phyloP scores from a whole-genome alignment of 2,113 vertebrate species.

The Mus spicilegus region DNA sequence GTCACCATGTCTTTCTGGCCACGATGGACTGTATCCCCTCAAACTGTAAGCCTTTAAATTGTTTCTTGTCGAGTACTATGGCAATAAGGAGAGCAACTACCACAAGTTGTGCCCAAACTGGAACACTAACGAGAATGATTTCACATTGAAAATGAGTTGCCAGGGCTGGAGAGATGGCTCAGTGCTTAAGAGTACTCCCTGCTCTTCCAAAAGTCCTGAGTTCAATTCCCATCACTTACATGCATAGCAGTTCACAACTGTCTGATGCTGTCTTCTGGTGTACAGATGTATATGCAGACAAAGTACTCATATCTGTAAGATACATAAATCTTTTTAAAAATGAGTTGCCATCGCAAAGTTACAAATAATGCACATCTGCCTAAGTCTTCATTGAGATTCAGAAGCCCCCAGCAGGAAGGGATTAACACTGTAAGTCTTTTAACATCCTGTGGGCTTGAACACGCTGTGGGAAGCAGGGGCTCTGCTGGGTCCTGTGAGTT shows the following conservation, averaged over 20 bases:
- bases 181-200: neutral
- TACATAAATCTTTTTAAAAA: neutral
- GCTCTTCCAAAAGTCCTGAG: neutral
- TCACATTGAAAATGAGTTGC: slow-evolving; percentile 35
- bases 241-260: neutral
- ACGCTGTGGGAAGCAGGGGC: neutral
- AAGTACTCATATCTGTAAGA: neutral
- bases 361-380: neutral
- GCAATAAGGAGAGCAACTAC: neutral
- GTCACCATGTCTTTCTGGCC: neutral
- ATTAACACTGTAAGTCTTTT: neutral
- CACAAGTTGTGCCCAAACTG: neutral
- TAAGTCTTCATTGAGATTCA: slow-evolving; percentile 7
- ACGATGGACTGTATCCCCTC: neutral
- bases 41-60: neutral
- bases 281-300: neutral
- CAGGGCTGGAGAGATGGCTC: neutral
- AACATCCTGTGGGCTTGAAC: neutral
- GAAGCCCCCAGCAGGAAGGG: neutral
- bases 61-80: neutral
- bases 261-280: neutral
- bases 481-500: neutral
- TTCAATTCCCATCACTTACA: neutral
- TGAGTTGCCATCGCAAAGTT: slow-evolving; percentile 25
- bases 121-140: neutral